Conservation (phyloP, 2,797 vertebrate species). For the Sparus aurata region DNA sequence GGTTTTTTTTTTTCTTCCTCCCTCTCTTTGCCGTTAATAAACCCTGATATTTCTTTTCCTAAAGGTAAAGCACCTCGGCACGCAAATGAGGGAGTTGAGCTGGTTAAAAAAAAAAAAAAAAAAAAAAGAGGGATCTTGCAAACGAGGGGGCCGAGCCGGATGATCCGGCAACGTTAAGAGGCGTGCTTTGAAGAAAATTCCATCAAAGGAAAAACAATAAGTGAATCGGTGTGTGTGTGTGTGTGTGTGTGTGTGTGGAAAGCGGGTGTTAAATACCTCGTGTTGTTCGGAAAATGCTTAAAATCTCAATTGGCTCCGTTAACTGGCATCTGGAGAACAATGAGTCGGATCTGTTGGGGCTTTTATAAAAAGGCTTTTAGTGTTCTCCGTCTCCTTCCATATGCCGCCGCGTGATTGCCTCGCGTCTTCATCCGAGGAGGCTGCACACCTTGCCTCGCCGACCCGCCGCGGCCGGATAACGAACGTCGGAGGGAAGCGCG, state of each 20-base stretch:
- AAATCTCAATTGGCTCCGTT: slow-evolving; percentile 79
- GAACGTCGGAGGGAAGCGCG: slow-evolving; percentile 16
- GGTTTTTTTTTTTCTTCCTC: slow-evolving; percentile 29
- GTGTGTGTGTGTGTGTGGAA: slow-evolving; percentile 46
- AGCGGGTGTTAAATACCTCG: slow-evolving; percentile 77
- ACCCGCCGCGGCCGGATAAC: slow-evolving; percentile 20
- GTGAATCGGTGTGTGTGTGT: slow-evolving; percentile 57
- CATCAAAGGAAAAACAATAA: slow-evolving; percentile 83
- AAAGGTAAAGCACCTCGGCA: slow-evolving; percentile 79
- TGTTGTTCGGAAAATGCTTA: slow-evolving; percentile 77
- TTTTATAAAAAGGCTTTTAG: slow-evolving; percentile 75
- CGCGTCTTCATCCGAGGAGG: slow-evolving; percentile 65
- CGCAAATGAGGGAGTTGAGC: slow-evolving; percentile 65
- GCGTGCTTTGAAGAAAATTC: slow-evolving; percentile 81
- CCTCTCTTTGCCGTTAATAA: slow-evolving; percentile 62
- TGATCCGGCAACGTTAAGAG: slow-evolving; percentile 78
- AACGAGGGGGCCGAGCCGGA: slow-evolving; percentile 77
- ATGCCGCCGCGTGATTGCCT: slow-evolving; percentile 66
- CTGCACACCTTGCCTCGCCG: slow-evolving; percentile 64
- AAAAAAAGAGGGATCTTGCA: slow-evolving; percentile 52
- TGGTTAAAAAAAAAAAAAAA: neutral
- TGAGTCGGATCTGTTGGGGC: slow-evolving; percentile 71
- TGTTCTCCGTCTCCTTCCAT: slow-evolving; percentile 67
- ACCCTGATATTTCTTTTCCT: slow-evolving; percentile 75
- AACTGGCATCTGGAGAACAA: slow-evolving; percentile 83